These are phyloP conservation scores for Xiphophorus hellerii DNA, from an alignment of 2,113 vertebrate species.

Conservation along the genomic window DNA sequence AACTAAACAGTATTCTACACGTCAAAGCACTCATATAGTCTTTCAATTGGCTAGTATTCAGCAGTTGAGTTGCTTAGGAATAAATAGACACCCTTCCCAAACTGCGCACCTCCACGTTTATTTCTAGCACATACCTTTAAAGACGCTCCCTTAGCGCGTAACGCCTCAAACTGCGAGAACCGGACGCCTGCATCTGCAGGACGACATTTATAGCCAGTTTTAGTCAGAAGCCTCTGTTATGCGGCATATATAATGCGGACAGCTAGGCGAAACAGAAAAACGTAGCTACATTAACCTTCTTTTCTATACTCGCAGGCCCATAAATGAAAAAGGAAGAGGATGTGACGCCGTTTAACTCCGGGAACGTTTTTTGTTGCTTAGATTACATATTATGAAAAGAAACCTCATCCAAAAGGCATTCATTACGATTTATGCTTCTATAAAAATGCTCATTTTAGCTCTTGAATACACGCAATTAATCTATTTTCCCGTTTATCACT, in stretches of 20 bases:
- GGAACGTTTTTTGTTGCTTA: slow-evolving; percentile 16
- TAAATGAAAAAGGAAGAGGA: slow-evolving; percentile 74
- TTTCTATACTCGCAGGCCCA: slow-evolving; percentile 71
- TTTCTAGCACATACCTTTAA: slow-evolving; percentile 68
- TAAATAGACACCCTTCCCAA: slow-evolving; percentile 25
- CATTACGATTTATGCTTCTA: background rate
- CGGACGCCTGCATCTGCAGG: slow-evolving; percentile 14
- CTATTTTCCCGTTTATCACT: too few species aligned
- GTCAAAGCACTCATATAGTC: background rate
- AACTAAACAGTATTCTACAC: background rate
- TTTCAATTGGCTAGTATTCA: background rate
- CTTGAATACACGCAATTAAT: too few species aligned
- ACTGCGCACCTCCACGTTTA: slow-evolving; percentile 74
- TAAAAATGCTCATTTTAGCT: too few species aligned
- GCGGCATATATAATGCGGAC: background rate
- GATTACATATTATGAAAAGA: background rate
- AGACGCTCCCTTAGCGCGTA: slow-evolving; percentile 80
- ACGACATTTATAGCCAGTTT: background rate
- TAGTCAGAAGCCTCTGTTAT: background rate
- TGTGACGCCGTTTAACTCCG: slow-evolving; percentile 71
- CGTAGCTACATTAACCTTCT: slow-evolving; percentile 29
- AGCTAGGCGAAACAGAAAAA: slow-evolving; percentile 7
- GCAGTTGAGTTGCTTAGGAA: background rate
- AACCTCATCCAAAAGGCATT: background rate
- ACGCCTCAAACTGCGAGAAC: slow-evolving; percentile 20